Percentiles rank a stretch among this genome's conserved stretches.
These are phyloP conservation scores for Cervus canadensis DNA, from an alignment of 2,113 vertebrate genomes.

Conservation along the genomic window DNA sequence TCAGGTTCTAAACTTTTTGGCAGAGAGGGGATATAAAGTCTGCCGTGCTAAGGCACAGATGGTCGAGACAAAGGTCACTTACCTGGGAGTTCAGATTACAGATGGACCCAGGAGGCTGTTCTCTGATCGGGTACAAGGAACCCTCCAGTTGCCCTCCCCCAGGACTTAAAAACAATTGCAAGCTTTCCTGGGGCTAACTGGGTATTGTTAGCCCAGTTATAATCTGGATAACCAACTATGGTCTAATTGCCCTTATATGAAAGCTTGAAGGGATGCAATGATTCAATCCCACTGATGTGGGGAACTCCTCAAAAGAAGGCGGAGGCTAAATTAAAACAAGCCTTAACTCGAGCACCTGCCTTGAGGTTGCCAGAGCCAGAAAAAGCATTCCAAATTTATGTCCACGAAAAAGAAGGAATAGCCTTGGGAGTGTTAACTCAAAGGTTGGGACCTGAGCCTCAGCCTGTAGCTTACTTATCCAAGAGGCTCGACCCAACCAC, in stretches of 20 bases:
- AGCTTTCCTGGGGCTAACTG: neutral
- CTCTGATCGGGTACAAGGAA: neutral
- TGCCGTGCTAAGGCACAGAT: neutral
- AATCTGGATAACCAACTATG: neutral
- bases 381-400: neutral
- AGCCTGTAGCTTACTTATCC: neutral
- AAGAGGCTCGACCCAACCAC: neutral
- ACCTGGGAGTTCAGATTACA: neutral
- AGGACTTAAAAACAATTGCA: neutral
- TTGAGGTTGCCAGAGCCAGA: neutral
- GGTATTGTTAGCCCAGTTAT: neutral
- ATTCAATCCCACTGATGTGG: neutral
- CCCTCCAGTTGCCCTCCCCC: neutral
- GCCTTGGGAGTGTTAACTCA: neutral
- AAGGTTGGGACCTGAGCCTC: neutral
- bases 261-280: rapidly evolving
- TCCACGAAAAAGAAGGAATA: neutral
- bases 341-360: neutral
- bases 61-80: neutral
- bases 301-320: neutral
- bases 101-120: neutral
- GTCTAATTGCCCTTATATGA: neutral
- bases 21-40: neutral
- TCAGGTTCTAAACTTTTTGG: neutral
- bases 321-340: neutral